Evolutionary conservation across 2,888 invertebrate species (phyloP), one percentile per base, ranked within the genome.

Genomic region (Philhelius pedissequus): DNA sequence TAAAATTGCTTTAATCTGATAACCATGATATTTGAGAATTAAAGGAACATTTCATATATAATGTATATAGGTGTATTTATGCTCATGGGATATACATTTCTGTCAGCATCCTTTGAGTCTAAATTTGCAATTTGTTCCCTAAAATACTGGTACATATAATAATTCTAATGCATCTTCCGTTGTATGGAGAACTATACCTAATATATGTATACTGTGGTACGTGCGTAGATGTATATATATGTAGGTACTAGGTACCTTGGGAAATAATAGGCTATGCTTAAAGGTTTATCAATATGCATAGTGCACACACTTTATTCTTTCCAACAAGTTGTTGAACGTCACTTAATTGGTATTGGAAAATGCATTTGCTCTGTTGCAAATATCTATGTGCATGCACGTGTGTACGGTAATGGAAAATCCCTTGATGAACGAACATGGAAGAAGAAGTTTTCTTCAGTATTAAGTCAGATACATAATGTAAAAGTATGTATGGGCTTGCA

Each of bases 291-390:
- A 56, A 56, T 56, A 32, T 35, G 8, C 22, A 35, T 22, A 52
- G 25, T 35, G 8, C 22, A 35, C 35, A 52, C 48, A 58, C 32
- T 35, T 60, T 30, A 32, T 43, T 48, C 20, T 48, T 62, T 52
- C 73, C 73, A 69, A 74, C 82, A 74, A 78, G 82, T 74, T 78
- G 77, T 64, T 78, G 73, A 78, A 73, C 54, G 73, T 78, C 78
- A 54, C 35, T 77, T 77, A 77, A 82, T 68, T 82, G 77, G 62
- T 77, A 77, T 83, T 83, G 78, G 78, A 83, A 76, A 71, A 71
- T 69, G 54, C 48, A 62, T 76, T 52, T 66, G 30, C 52, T 62
- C 22, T 66, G 15, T 27, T 35, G 45, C 48, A 66, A 56, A 54
- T 70, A 8, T 7, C 9, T 15, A 48, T 11, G 32, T 52, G 60